phyloP scores from a whole-genome alignment of 2,888 invertebrate species.

The Campopleginae sp. region DNA sequence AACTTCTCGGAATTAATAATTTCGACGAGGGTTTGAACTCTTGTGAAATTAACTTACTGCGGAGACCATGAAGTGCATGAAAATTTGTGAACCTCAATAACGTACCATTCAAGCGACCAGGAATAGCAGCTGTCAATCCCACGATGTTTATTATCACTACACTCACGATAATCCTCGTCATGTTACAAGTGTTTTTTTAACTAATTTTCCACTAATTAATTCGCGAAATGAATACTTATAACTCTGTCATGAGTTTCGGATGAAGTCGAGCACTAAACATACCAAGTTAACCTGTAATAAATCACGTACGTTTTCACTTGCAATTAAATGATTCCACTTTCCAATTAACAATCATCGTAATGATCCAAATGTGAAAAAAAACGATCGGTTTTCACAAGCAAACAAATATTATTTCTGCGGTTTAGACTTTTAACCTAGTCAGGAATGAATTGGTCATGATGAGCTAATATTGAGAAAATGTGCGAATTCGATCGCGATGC shows the following conservation, averaged over 20 bases:
- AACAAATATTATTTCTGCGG: too few relatives aligned
- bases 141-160: conserved; percentile 70
- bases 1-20: not conserved
- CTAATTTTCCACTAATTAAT: conserved; percentile 24
- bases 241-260: conserved; percentile 31
- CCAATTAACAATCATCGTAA: not conserved
- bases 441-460: conserved; percentile 1
- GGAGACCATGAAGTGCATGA: not conserved
- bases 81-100: conserved; percentile 34
- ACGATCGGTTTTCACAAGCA: not conserved
- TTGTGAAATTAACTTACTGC: not conserved
- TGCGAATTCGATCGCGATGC: conserved; percentile 64
- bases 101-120: conserved; percentile 78
- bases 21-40: not conserved
- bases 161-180: conserved; percentile 68
- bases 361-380: not conserved
- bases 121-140: conserved; percentile 73
- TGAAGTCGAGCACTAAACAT: conserved; percentile 24
- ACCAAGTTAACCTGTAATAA: conserved; percentile 1
- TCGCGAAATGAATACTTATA: conserved; percentile 21
- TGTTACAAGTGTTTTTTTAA: conserved; percentile 52
- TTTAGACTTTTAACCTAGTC: not conserved
- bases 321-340: conserved; percentile 13
- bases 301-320: conserved; percentile 21
- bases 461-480: conserved; percentile 19